Evolutionary conservation across 2,797 vertebrate species (phyloP).

Genomic region (Gallinago nigripennis): DNA sequence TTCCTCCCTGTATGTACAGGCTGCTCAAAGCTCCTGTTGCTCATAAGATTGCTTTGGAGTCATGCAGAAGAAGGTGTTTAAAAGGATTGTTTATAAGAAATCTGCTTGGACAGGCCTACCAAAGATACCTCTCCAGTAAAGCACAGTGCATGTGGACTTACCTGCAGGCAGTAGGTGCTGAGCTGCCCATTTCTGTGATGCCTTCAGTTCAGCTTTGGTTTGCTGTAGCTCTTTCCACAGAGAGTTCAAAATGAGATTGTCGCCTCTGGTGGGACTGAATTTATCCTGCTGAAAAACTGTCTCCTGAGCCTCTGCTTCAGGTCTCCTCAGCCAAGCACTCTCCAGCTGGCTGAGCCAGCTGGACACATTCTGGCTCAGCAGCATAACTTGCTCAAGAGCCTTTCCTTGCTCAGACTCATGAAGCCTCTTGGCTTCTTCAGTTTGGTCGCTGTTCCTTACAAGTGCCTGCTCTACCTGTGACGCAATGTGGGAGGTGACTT

Average conservation of each 20-base stretch:
- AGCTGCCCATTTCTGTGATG: slow-evolving; percentile 69
- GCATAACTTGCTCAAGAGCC: slow-evolving; percentile 79
- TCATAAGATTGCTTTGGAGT: neutral
- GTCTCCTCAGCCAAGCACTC: slow-evolving; percentile 63
- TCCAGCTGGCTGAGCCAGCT: slow-evolving; percentile 80
- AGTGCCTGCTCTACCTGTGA: slow-evolving; percentile 76
- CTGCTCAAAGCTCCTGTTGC: neutral
- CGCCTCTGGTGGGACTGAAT: slow-evolving; percentile 21
- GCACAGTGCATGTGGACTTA: slow-evolving; percentile 23
- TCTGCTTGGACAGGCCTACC: neutral
- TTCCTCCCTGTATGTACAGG: neutral
- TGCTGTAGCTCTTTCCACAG: slow-evolving; percentile 75
- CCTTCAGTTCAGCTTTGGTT: slow-evolving; percentile 73
- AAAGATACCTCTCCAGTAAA: neutral
- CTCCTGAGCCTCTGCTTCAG: slow-evolving; percentile 38
- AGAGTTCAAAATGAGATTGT: neutral
- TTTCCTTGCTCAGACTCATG: slow-evolving; percentile 52
- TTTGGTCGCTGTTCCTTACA: slow-evolving; percentile 53
- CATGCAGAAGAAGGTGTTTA: neutral
- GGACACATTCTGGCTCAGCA: slow-evolving; percentile 69
- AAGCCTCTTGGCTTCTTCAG: slow-evolving; percentile 21
- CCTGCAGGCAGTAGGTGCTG: slow-evolving; percentile 84
- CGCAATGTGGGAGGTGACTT: slow-evolving; percentile 62
- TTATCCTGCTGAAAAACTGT: slow-evolving; percentile 65
- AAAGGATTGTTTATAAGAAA: neutral